A percentile compares a stretch with the other conserved stretches of the same genome.
Conservation (phyloP, 2,888 invertebrate species). For the Bembecia ichneumoniformis region DNA sequence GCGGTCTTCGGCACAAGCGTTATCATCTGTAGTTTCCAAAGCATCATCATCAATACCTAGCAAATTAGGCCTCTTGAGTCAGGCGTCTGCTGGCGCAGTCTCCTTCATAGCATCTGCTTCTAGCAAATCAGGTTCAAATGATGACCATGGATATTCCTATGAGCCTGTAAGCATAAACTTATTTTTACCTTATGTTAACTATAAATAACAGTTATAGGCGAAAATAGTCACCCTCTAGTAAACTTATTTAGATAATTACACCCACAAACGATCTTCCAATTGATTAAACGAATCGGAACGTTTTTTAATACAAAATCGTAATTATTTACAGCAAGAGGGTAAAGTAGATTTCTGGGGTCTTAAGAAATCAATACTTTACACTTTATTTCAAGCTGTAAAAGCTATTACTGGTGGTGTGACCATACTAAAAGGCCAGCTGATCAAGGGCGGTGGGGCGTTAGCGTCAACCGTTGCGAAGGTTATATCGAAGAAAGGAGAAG, state of each 20-base stretch:
- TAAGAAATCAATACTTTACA: conserved; percentile 86
- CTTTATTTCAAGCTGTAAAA: conserved; percentile 88
- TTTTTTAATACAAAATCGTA: not conserved
- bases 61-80: conserved; percentile 68
- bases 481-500: conserved; percentile 83
- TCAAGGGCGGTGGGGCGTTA: conserved; percentile 83
- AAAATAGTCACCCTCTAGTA: too few relatives aligned
- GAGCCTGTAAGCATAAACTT: conserved; percentile 39
- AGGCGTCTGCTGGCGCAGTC: conserved; percentile 66
- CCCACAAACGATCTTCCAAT: too few relatives aligned
- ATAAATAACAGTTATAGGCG: too few relatives aligned
- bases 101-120: conserved; percentile 64
- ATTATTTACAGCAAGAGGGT: conserved; percentile 28
- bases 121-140: conserved; percentile 46
- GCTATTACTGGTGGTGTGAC: conserved; percentile 90
- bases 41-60: conserved; percentile 57
- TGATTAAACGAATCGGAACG: too few relatives aligned
- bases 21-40: conserved; percentile 57
- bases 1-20: conserved; percentile 57
- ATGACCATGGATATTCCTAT: conserved; percentile 58
- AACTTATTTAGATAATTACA: too few relatives aligned
- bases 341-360: conserved; percentile 81
- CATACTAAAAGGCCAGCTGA: conserved; percentile 88
- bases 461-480: conserved; percentile 67
- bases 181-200: too few relatives aligned